Base-by-base conservation (phyloP, 2,113 vertebrate genomes). In the Carettochelys insculpta region DNA sequence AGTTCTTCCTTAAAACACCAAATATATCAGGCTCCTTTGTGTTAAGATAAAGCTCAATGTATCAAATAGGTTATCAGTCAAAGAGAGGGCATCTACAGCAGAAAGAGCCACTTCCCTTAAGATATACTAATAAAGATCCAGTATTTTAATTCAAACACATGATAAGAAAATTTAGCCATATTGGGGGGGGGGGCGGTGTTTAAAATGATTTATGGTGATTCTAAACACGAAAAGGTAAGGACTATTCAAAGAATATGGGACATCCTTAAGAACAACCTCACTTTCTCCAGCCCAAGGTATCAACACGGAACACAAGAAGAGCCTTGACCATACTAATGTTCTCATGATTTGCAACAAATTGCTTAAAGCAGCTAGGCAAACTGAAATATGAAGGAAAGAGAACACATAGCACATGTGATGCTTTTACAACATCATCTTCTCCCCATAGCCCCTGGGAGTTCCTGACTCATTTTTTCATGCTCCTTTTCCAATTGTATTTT, bases 21-120 rank as follows among this genome's bases (percentile, higher is more conserved):
- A 76, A 51, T 0, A 0, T 5, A 22, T 85, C 52, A 78, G 54
- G 45, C 14, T 79, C 17, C 11, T 31, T 52, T 45, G 20, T 4
- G 56, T 4, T 34, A 50, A 22, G 2, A 56, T 22, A 77, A 65
- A 56, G 38, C 43, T 82, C 5, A 82, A 68, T 1, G 1, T 1
- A 45, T 0, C 14, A 19, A 83, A 86, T 4, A 68, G n/a, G n/a
- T 34, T 38, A 56, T 2, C 68, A 88, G 82, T 0, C 17, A 75
- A 1, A 0, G 24, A 8, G 2, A 4, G 82, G n/a, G 51, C 47
- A 86, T 61, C 51, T 34, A 19, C 5, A 80, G 34, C 34, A 65
- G 8, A 68, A 34, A 68, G 19, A n/a, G 31, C 34, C n/a, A 38
- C 17, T 38, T 10, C 61, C 11, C 19, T n/a, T 22, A 68, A 65